Percentiles rank a stretch among this genome's conserved stretches.
phyloP scores from a whole-genome alignment of 2,888 invertebrate species.

The Drosophila algonquin region DNA sequence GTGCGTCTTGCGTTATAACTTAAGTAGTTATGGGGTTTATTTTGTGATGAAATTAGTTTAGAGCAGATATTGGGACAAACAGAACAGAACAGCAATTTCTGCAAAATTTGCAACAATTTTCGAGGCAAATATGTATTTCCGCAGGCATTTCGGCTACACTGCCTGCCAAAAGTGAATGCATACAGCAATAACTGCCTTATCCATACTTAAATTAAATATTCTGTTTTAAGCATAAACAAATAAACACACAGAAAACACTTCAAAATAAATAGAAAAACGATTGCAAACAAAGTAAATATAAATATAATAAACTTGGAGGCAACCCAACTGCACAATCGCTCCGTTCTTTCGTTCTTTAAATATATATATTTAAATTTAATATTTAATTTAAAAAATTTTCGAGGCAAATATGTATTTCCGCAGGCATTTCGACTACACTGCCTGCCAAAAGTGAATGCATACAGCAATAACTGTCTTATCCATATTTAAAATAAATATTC shows the following conservation, averaged over 20 bases:
- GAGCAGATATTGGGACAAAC: constrained; percentile 15
- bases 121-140: constrained; percentile 11
- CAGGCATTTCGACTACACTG: not conserved
- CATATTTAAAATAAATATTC: not conserved
- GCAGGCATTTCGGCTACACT: not conserved
- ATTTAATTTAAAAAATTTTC: too few species aligned
- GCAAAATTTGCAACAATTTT: constrained; percentile 15
- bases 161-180: not conserved
- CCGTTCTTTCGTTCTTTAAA: too few species aligned
- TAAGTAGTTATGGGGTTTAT: constrained; percentile 34
- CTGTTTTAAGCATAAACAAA: not conserved
- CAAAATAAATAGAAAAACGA: too few species aligned
- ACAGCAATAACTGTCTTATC: accelerated
- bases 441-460: not conserved
- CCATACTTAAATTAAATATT: not conserved
- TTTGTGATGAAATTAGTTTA: constrained; percentile 58
- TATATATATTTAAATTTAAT: too few species aligned
- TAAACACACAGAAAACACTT: not conserved
- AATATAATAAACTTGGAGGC: too few species aligned
- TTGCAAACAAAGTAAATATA: too few species aligned
- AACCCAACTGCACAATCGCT: too few species aligned
- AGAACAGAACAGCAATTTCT: constrained; percentile 22
- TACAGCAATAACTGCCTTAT: accelerated
- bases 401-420: constrained; percentile 13
- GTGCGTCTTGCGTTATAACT: constrained; percentile 39